These are phyloP conservation scores for Odontamblyopus lacepedii DNA, from an alignment of 2,797 vertebrate species.

Conservation along the genomic window DNA sequence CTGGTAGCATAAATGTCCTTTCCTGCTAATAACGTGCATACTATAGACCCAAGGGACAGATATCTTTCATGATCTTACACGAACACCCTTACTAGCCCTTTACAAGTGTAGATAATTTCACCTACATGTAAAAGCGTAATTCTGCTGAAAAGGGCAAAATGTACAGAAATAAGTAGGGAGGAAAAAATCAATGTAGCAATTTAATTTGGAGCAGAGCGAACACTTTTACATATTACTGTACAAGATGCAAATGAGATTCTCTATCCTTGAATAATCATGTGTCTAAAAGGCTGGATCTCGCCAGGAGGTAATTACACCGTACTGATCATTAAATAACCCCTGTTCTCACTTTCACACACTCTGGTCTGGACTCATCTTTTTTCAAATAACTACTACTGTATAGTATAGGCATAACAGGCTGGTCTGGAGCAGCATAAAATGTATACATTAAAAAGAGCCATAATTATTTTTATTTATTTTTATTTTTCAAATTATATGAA, in stretches of 20 bases:
- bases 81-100: conserved; percentile 33
- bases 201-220: conserved; percentile 68
- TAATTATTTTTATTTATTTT: not conserved
- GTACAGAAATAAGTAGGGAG: conserved; percentile 26
- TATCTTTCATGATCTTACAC: conserved; percentile 21
- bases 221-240: conserved; percentile 72
- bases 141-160: conserved; percentile 47
- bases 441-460: not conserved
- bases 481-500: not conserved
- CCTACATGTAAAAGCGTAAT: conserved; percentile 47
- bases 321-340: conserved; percentile 73
- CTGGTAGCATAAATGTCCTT: conserved; percentile 39
- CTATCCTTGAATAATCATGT: conserved; percentile 69
- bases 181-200: conserved; percentile 57
- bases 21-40: conserved; percentile 51
- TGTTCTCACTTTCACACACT: conserved; percentile 41
- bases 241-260: conserved; percentile 74
- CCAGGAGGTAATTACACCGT: conserved; percentile 69
- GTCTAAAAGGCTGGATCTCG: conserved; percentile 70
- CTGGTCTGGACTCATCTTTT: conserved; percentile 24
- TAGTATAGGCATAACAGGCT: not conserved
- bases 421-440: conserved; percentile 3
- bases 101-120: conserved; percentile 47
- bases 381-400: conserved; percentile 1
- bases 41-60: conserved; percentile 38